Evolutionary conservation across 2,797 vertebrate species (phyloP), one percentile per base, ranked within the genome.

Genomic region (Coilia nasus): DNA sequence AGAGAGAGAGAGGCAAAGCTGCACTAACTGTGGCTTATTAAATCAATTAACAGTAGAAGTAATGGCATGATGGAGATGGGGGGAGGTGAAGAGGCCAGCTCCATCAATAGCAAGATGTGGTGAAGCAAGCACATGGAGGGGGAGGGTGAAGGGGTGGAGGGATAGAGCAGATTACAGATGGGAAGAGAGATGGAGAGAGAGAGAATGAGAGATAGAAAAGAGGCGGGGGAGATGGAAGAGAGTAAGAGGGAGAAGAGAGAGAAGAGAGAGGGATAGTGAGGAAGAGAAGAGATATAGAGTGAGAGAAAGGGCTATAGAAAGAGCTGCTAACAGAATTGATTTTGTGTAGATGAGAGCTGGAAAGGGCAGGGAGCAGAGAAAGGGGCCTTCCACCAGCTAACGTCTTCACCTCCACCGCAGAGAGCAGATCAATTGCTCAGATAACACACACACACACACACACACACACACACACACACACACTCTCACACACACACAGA

Each of bases 251-350:
- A 67, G 12, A 28, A 25, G 28, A 31, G 25, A 15, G 64, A 25
- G 64, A 28, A 9, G 35, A 28, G 10, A 15, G 6, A 2, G 14
- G 31, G 19, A 35, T 1, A 54, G 1, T 9, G 9, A 28, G 60
- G 1, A 10, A 23, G 81, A 82, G 84, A 82, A 44, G 83, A 25
- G 57, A 80, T 47, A 23, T 41, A 80, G 54, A 56, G 11, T 59
- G 31, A 83, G 59, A 54, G 54, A 56, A 50, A 60, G 78, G 9
- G 50, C 67, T 28, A 31, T 25, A 15, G 88, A 67, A 81, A 88
- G 90, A 92, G 92, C 92, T 91, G 94, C 93, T 95, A 95, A 95
- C 94, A 90, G 91, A 89, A 95, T 95, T 93, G 94, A 96, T 96
- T 95, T 95, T 91, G 91, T 93, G 93, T 94, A 92, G 94, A 93